Evolutionary conservation across 1,140 invertebrate species (phyloP).

Genomic region (Lepidurus apus): DNA sequence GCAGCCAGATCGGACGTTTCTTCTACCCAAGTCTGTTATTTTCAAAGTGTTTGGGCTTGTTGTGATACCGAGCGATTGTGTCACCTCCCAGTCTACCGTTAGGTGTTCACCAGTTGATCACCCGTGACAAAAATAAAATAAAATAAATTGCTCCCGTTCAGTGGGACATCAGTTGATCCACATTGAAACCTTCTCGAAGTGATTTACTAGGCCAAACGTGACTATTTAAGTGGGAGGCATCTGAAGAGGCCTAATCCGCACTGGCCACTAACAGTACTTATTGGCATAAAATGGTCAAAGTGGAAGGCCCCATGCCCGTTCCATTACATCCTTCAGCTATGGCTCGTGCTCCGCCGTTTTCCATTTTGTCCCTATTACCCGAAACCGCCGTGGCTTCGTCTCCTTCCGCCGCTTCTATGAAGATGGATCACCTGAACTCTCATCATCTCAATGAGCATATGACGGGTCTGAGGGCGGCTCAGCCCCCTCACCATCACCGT

Average conservation of each 20-base stretch:
- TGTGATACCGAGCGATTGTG: not conserved
- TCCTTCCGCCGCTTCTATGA: slow-evolving; percentile 39
- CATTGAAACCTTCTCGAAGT: too few relatives aligned
- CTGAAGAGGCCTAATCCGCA: not conserved
- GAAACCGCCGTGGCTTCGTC: slow-evolving; percentile 53
- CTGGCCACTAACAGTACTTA: slow-evolving; percentile 12
- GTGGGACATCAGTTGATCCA: too few relatives aligned
- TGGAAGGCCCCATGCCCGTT: slow-evolving; percentile 35
- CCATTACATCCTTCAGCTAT: slow-evolving; percentile 49
- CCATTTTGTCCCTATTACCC: slow-evolving; percentile 63
- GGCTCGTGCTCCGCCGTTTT: slow-evolving; percentile 57
- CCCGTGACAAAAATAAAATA: too few relatives aligned
- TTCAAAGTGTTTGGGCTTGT: not conserved
- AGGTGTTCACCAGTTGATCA: too few relatives aligned
- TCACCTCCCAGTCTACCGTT: not conserved
- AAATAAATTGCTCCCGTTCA: too few relatives aligned
- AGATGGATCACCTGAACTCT: slow-evolving; percentile 39
- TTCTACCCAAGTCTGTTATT: not conserved
- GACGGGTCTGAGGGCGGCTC: slow-evolving; percentile 35
- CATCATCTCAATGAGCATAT: slow-evolving; percentile 43
- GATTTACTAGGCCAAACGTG: too few relatives aligned
- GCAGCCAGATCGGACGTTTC: slow-evolving; percentile 9
- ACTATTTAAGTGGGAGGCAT: too few relatives aligned
- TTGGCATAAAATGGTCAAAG: slow-evolving; percentile 38
- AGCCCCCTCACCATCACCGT: slow-evolving; percentile 35